Evolutionary conservation across 2,113 vertebrate genomes (phyloP), one percentile per base, ranked within the genome.

Genomic region (Mirounga angustirostris): DNA sequence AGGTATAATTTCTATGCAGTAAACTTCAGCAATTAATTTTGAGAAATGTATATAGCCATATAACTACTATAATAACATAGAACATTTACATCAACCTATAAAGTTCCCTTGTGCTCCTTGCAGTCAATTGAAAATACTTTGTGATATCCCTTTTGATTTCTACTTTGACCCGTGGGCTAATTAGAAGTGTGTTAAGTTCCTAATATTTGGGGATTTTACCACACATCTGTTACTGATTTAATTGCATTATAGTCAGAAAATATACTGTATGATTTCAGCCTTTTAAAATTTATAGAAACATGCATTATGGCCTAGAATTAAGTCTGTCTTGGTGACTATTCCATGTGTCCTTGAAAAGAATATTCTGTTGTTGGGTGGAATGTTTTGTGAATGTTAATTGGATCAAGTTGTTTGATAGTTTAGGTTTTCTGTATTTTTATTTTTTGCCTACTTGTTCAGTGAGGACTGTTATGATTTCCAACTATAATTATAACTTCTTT

Each of bases 1-100:
- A 83, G 19, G 14, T 96, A 46, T 73, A 89, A 73, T 81, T 96
- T 97, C 26, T 10, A 69, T 89, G 81, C 13, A 67, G 5, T 92
- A 67, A 94, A 85, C 67, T 59, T 80, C 22, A 95, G 18, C 43
- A 61, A 4, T 90, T 93, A 76, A 85, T 93, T 86, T 80, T 96
- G 54, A 85, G 83, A 88, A 43, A 52, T 61, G 2, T 79, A 52
- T 36, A 6, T 87, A 91, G 46, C 81, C 11, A 2, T 74, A 24
- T 82, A 69, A 76, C 28, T 46, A 82, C 26, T 52, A 69, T 24
- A 24, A 40, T 91, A 84, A 61, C 71, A 71, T n/a, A 71, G 46
- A 92, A 74, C 7, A 65, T 56, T 92, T 79, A 67, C 1, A 52
- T 71, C 36, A 84, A 43, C 4, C 21, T 43, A 9, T 43, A 56